Base-by-base conservation (phyloP, 2,888 invertebrate genomes). In the Priocnemis perturbator region DNA sequence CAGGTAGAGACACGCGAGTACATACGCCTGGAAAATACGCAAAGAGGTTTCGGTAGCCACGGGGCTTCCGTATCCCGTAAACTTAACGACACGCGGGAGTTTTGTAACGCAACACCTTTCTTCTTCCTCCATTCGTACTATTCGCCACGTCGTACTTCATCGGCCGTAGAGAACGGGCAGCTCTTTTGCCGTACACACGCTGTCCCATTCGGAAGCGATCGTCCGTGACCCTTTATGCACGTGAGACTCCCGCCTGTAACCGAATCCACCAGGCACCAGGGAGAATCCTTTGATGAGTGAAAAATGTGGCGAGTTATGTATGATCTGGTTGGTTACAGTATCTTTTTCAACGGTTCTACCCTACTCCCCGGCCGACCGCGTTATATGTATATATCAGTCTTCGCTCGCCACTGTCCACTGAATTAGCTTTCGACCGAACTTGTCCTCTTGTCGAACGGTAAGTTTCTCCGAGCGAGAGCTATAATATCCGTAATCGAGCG, bases 11-110 rank as follows among this genome's bases (percentile, higher is more conserved):
- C 45, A 45, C 47, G 45, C 23, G 47, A 14, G 59, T 21, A 55
- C 26, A 20, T 23, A 20, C n/a, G 37, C 56, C 44, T 20, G 20
- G 68, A 73, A 69, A 70, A 76, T 68, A 73, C 71, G 70, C 73
- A 69, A 69, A 66, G 52, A 69, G 79, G 81, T 81, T 79, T 82
- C 82, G 79, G 82, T 79, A 82, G 82, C 77, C 74, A 63, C 66
- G 73, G 56, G 79, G 81, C 81, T 81, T 79, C 81, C 78, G 78
- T 79, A 74, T 74, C 72, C 73, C 71, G 76, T 80, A 75, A 80
- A 79, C 65, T 67, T 23, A 60, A 47, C 59, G 71, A 63, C 50
- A 66, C 69, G 69, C 71, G 62, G 73, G 69, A 73, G 69, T 77
- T 73, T 71, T 67, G 81, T 79, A 79, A 79, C 67, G 78, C 80